phyloP scores from a whole-genome alignment of 2,797 vertebrate species.

The Kryptolebias ocellatus region DNA sequence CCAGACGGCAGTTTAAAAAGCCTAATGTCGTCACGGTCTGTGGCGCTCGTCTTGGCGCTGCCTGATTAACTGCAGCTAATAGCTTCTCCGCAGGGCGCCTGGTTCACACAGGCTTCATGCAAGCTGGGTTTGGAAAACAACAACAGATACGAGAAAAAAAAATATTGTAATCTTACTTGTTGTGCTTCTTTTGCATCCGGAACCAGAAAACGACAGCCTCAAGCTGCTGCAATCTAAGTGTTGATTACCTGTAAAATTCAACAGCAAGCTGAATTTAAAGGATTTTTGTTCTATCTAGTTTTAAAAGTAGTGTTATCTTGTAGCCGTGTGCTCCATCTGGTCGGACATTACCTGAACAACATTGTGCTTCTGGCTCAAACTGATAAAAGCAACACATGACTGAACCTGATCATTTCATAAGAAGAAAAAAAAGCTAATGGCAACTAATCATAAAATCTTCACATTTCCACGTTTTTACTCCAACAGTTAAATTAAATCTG shows the following conservation, averaged over 20 bases:
- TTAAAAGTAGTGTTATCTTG: constrained; percentile 9
- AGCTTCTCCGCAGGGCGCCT: constrained; percentile 52
- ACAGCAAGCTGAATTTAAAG: constrained; percentile 20
- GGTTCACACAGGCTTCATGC: constrained; percentile 35
- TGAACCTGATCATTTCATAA: constrained; percentile 14
- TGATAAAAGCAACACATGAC: constrained; percentile 21
- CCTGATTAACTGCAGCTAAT: constrained; percentile 66
- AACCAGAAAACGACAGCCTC: constrained; percentile 6
- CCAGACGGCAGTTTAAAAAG: constrained; percentile 32
- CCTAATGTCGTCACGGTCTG: constrained; percentile 42
- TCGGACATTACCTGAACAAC: not conserved
- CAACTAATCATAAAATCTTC: constrained; percentile 36
- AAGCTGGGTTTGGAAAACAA: constrained; percentile 52
- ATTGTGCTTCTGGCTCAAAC: constrained; percentile 32
- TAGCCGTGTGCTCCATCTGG: constrained; percentile 11
- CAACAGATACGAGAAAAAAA: constrained; percentile 38
- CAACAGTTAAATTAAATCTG: not conserved
- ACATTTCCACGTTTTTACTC: constrained; percentile 30
- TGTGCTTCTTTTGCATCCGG: constrained; percentile 40
- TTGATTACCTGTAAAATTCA: constrained; percentile 20
- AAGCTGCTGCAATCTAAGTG: not conserved
- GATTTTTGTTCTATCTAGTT: constrained; percentile 7
- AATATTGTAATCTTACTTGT: constrained; percentile 10
- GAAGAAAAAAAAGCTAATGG: constrained; percentile 3
- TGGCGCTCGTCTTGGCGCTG: constrained; percentile 25